phyloP scores from a whole-genome alignment of 2,113 vertebrate species.

The Sialia sialis region DNA sequence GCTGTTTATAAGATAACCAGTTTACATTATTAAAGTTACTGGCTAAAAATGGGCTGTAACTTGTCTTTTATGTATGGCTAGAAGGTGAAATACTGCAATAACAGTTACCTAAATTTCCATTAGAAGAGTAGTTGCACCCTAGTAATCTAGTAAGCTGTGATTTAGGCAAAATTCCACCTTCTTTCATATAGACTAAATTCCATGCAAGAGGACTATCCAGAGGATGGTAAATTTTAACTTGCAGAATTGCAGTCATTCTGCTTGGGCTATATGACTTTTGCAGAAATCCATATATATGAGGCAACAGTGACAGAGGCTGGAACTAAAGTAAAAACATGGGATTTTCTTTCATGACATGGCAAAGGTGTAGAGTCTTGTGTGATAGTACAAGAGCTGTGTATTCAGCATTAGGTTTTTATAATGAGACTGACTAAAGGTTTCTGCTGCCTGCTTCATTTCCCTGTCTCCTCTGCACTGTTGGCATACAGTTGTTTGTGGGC shows the following conservation, averaged over 20 bases:
- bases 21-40: background rate
- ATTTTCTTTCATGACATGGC: background rate
- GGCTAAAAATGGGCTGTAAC: background rate
- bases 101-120: background rate
- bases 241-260: background rate
- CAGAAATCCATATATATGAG: background rate
- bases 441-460: background rate
- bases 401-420: background rate
- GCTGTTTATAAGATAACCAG: background rate
- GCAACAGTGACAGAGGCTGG: background rate
- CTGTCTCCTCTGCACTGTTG: background rate
- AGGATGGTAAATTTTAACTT: background rate
- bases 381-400: background rate
- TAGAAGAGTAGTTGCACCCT: background rate
- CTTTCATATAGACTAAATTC: background rate
- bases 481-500: background rate
- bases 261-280: background rate
- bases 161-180: background rate
- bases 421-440: background rate
- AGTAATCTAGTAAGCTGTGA: background rate
- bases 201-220: background rate
- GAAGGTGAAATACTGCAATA: background rate
- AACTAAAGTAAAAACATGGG: rapidly evolving
- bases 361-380: rapidly evolving
- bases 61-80: background rate